These are phyloP conservation scores for Drosophila teissieri DNA, from an alignment of 1,140 invertebrate genomes.

Conservation along the genomic window DNA sequence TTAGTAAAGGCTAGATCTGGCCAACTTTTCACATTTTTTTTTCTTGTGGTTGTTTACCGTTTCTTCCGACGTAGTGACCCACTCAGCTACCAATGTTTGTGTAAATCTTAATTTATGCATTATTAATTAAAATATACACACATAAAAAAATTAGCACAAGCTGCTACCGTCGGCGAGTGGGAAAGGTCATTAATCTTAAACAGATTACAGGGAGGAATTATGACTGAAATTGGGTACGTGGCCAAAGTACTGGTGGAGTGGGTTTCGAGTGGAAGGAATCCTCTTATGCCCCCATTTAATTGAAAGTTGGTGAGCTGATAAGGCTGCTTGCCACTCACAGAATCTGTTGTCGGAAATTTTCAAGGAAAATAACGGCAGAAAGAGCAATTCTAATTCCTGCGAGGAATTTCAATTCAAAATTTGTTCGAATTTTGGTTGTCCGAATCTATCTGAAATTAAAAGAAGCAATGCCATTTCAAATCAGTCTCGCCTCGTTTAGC, in stretches of 20 bases:
- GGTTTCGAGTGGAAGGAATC: constrained; percentile 3
- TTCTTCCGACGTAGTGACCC: constrained; percentile 24
- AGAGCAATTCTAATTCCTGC: constrained; percentile 44
- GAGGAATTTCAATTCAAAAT: constrained; percentile 34
- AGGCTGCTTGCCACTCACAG: constrained; percentile 14
- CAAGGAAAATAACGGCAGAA: constrained; percentile 35
- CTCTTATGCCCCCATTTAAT: constrained; percentile 14
- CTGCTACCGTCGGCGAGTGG: constrained; percentile 18
- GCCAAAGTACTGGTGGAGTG: constrained; percentile 22
- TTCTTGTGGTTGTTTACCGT: constrained; percentile 17
- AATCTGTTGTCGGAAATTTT: constrained; percentile 24
- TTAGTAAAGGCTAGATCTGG: constrained; percentile 36
- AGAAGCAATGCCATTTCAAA: constrained; percentile 11
- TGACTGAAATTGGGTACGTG: constrained; percentile 38
- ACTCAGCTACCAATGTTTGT: constrained; percentile 43
- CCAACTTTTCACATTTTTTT: constrained; percentile 13
- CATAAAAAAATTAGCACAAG: constrained; percentile 7
- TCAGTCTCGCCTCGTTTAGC: constrained; percentile 14
- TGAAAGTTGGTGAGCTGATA: constrained; percentile 31
- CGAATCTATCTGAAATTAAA: constrained; percentile 39
- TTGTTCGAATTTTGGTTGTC: constrained; percentile 24
- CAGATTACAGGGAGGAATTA: constrained; percentile 43
- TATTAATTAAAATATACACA: constrained; percentile 62
- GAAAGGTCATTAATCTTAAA: constrained; percentile 47
- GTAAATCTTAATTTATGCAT: constrained; percentile 73